A percentile compares a stretch with the other conserved stretches of the same genome.
phyloP scores from a whole-genome alignment of 2,113 vertebrate genomes.

The Psophia crepitans region DNA sequence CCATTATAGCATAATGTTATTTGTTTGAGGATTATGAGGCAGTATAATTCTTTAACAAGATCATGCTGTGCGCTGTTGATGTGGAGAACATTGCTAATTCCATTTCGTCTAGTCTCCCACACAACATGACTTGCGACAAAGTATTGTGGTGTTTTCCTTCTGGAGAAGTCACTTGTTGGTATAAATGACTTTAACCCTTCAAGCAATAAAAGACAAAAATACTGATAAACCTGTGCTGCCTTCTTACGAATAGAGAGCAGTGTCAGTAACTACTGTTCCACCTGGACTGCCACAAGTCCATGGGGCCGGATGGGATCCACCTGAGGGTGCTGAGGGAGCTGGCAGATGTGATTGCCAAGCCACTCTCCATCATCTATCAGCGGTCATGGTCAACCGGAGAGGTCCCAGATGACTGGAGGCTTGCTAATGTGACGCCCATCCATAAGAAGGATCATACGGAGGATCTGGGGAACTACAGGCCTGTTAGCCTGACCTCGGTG shows the following conservation, averaged over 20 bases:
- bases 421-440: no score
- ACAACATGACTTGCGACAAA: not conserved
- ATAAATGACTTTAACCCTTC: not conserved
- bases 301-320: no score
- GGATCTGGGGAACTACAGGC: no score
- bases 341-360: no score
- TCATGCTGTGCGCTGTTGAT: constrained; percentile 22
- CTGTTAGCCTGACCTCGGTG: no score
- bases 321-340: no score
- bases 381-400: no score
- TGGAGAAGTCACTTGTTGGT: not conserved
- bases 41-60: constrained; percentile 65
- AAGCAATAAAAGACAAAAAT: not conserved
- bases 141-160: not conserved
- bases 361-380: no score
- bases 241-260: not conserved
- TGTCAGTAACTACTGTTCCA: no score
- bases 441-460: no score
- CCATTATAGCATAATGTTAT: constrained; percentile 64
- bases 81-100: constrained; percentile 48
- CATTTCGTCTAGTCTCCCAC: constrained; percentile 7
- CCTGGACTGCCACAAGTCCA: no score
- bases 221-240: not conserved
- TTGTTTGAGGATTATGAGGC: constrained; percentile 63
- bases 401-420: no score